phyloP scores from a whole-genome alignment of 2,888 invertebrate genomes.

The Drosophila engyochracea region DNA sequence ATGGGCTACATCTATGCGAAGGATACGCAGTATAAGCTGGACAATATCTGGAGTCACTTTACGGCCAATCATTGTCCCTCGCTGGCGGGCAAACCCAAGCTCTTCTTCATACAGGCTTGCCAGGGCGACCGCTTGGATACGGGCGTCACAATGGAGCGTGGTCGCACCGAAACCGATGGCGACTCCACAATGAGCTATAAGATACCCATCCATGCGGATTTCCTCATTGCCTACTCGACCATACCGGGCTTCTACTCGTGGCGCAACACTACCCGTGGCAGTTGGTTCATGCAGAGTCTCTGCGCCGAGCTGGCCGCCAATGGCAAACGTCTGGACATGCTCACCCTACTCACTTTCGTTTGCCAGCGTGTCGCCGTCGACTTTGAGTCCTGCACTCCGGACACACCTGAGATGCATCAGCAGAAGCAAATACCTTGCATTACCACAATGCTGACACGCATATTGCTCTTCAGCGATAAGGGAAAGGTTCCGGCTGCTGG shows the following conservation, averaged over 20 bases:
- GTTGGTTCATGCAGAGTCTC: constrained; percentile 98
- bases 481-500: constrained; percentile 56
- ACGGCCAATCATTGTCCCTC: constrained; percentile 93
- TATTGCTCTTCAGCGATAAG: constrained; percentile 89
- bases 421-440: constrained; percentile 97
- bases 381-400: constrained; percentile 95
- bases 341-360: constrained; percentile 94
- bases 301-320: constrained; percentile 92
- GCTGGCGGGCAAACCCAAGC: constrained; percentile 93
- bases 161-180: constrained; percentile 90
- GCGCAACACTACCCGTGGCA: constrained; percentile 96
- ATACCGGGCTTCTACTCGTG: constrained; percentile 97
- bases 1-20: constrained; percentile 94
- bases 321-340: constrained; percentile 91
- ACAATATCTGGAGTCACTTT: constrained; percentile 91
- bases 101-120: constrained; percentile 94
- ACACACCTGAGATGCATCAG: constrained; percentile 91
- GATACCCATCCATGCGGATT: constrained; percentile 97
- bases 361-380: constrained; percentile 94
- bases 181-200: constrained; percentile 88
- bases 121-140: constrained; percentile 94
- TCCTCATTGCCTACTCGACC: constrained; percentile 96
- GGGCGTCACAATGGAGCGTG: constrained; percentile 88
- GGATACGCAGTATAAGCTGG: constrained; percentile 93
- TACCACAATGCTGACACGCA: constrained; percentile 95